Percentiles rank a stretch among this genome's conserved stretches.
phyloP scores from a whole-genome alignment of 2,888 invertebrate genomes.

The Metellina segmentata region DNA sequence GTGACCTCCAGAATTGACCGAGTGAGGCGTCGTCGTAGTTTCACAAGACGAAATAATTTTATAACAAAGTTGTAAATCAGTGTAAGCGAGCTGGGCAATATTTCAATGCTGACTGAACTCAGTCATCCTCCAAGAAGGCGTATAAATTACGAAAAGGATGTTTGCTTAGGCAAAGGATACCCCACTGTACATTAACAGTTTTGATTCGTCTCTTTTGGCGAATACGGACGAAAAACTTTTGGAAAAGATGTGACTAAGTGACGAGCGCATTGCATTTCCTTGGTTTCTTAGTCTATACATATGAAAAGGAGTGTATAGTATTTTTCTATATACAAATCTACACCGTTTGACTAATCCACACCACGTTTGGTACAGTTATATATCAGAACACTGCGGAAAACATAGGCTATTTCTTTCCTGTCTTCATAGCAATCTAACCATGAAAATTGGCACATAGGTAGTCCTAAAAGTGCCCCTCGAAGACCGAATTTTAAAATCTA shows the following conservation, averaged over 20 bases:
- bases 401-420: too few relatives aligned
- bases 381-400: too few relatives aligned
- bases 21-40: neutral
- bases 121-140: neutral
- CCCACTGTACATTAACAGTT: neutral
- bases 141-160: neutral
- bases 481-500: too few relatives aligned
- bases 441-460: too few relatives aligned
- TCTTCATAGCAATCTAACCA: too few relatives aligned
- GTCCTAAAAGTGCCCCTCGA: too few relatives aligned
- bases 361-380: too few relatives aligned
- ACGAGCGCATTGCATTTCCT: neutral
- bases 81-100: neutral
- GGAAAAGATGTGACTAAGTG: neutral
- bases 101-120: neutral
- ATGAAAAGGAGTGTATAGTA: neutral
- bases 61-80: neutral
- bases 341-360: too few relatives aligned
- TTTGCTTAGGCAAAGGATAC: neutral
- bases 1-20: neutral
- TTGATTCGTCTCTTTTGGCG: neutral
- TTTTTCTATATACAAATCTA: too few relatives aligned
- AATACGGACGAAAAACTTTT: neutral
- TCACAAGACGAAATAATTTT: neutral
- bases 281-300: too few relatives aligned